A percentile compares a stretch with the other conserved stretches of the same genome.
Conservation (phyloP, 2,113 vertebrate genomes). For the Cyrtonyx montezumae region DNA sequence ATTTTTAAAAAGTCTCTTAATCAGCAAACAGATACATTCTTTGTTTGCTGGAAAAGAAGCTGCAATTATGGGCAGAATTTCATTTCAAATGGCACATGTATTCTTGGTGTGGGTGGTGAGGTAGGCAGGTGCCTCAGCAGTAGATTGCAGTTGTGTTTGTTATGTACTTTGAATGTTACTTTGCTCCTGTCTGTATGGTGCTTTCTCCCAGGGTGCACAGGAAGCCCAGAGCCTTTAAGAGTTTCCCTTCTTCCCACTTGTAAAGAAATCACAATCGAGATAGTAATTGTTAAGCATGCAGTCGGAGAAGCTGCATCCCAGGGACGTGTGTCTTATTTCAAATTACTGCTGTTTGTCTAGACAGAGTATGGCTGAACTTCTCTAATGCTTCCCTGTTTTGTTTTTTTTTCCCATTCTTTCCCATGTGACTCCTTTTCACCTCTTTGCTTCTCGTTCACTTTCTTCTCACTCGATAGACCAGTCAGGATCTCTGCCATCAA, state of each 20-base stretch:
- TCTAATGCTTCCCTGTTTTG: fast-evolving
- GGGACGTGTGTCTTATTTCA: not conserved
- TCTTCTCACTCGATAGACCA: not conserved
- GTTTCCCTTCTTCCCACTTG: constrained; percentile 15
- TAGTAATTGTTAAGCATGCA: constrained; percentile 1
- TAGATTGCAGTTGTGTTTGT: constrained; percentile 52
- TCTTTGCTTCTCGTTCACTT: not conserved
- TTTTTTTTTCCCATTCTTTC: not conserved
- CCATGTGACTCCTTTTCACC: not conserved
- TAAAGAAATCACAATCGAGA: constrained; percentile 13
- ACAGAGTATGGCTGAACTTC: constrained; percentile 16
- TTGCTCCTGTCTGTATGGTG: constrained; percentile 9
- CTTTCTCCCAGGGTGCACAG: not conserved
- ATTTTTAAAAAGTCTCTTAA: constrained; percentile 33
- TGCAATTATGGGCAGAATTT: constrained; percentile 50
- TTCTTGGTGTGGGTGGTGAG: constrained; percentile 36
- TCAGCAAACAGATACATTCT: constrained; percentile 44
- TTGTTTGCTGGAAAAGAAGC: constrained; percentile 42
- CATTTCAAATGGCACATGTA: not conserved
- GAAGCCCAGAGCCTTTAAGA: not conserved
- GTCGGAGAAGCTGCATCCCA: not conserved
- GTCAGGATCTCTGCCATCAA: not conserved
- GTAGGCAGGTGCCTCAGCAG: constrained; percentile 28
- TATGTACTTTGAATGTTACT: constrained; percentile 38
- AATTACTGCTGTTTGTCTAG: not conserved